Evolutionary conservation across 2,797 vertebrate genomes (phyloP), one percentile per base, ranked within the genome.

Genomic region (Pitangus sulphuratus): DNA sequence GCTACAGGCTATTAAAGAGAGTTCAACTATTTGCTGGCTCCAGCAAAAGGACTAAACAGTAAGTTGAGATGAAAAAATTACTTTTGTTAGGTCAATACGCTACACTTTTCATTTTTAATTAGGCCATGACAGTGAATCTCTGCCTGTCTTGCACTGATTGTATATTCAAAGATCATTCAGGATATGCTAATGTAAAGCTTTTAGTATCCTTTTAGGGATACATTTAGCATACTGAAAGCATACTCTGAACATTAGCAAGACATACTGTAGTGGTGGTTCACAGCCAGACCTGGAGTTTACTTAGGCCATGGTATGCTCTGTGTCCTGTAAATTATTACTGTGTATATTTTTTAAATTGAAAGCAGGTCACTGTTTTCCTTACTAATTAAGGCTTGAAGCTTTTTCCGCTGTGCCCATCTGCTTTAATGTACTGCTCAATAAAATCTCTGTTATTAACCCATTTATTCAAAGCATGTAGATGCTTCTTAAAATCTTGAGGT

Each of bases 161-260:
- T 50, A 33, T 82, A 96, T 93, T 88, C 65, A 89, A 82, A 96
- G 54, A 87, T 93, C 78, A 95, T 83, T 56, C 54, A 53, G 50
- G 84, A 74, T 94, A 95, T 95, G 96, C 78, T 89, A 92, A 96
- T 91, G 33, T 12, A 8, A 75, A 30, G 93, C 92, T 94, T 93
- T 94, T 94, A 93, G 83, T 80, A 85, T 91, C 93, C 84, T 95
- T 95, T 93, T 89, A 95, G 62, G 72, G 88, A 72, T 87, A 64
- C 50, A 90, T 93, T 94, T 96, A 87, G 87, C 87, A 88, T 89
- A 91, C 87, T 96, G 91, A 96, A 96, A 95, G 77, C 83, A 42
- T 60, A 57, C 47, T 91, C 48, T 57, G 77, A 61, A 75, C 74
- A 90, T 95, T 91, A 93, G 70, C 74, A 79, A 80, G 62, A 50